Percentiles rank a stretch among this genome's conserved stretches.
These are phyloP conservation scores for Pteropus rufus DNA, from an alignment of 2,797 vertebrate genomes.

Conservation along the genomic window DNA sequence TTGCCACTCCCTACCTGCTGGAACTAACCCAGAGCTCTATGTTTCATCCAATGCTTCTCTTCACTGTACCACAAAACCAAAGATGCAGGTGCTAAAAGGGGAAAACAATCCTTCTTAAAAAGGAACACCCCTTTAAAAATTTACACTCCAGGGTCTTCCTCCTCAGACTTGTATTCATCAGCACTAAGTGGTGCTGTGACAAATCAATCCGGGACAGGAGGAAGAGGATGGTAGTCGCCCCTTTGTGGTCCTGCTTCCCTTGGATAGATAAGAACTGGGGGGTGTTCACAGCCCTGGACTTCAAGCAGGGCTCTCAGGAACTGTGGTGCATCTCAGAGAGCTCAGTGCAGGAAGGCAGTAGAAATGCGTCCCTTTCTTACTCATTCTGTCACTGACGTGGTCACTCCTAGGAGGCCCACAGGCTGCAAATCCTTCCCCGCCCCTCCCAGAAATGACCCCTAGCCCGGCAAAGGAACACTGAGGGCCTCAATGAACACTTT, in stretches of 20 bases:
- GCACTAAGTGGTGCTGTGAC: neutral
- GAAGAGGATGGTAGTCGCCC: fast-evolving
- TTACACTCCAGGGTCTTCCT: neutral
- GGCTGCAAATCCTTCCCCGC: neutral
- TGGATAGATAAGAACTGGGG: neutral
- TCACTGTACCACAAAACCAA: neutral
- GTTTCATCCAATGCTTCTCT: neutral
- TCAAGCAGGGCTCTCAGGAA: neutral
- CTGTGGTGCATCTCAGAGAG: neutral
- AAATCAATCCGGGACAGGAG: neutral
- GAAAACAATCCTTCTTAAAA: neutral
- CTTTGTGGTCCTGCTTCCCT: neutral
- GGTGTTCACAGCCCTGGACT: neutral
- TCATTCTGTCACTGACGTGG: neutral
- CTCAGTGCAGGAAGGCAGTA: neutral
- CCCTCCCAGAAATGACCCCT: neutral
- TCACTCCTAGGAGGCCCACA: neutral
- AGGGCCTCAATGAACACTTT: neutral
- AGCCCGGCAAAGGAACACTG: neutral
- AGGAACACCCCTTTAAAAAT: too few species aligned
- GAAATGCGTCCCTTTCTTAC: neutral
- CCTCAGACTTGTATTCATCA: neutral
- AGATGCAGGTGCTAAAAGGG: neutral
- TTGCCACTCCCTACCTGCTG: neutral
- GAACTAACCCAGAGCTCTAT: neutral